These are phyloP conservation scores for Calidris pugnax DNA, from an alignment of 2,113 vertebrate species.

Conservation along the genomic window DNA sequence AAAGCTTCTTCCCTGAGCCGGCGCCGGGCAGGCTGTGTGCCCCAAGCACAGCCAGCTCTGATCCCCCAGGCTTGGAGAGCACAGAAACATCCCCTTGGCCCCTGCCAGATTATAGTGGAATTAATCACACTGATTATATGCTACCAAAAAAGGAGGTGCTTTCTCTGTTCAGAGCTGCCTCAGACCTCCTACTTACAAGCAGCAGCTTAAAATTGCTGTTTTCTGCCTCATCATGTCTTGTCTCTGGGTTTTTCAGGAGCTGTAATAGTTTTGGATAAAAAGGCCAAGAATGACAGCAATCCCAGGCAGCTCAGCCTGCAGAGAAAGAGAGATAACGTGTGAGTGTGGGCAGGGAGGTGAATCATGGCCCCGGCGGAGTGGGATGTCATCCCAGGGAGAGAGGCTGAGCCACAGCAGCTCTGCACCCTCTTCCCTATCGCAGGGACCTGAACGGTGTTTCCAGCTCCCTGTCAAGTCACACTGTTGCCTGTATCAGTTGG, in stretches of 20 bases:
- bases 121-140: slow-evolving; percentile 63
- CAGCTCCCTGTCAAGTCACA: neutral
- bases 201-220: slow-evolving; percentile 50
- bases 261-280: slow-evolving; percentile 27
- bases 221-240: slow-evolving; percentile 10
- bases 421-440: neutral
- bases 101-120: slow-evolving; percentile 56
- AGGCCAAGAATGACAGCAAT: slow-evolving; percentile 41
- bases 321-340: neutral
- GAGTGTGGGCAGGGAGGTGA: neutral
- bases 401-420: slow-evolving; percentile 10
- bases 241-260: slow-evolving; percentile 4
- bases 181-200: slow-evolving; percentile 10
- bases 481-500: neutral
- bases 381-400: neutral
- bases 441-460: neutral
- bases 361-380: neutral
- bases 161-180: slow-evolving; percentile 36
- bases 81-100: slow-evolving; percentile 26
- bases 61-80: slow-evolving; percentile 42
- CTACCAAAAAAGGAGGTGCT: slow-evolving; percentile 77
- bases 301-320: slow-evolving; percentile 10
- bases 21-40: neutral
- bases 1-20: neutral
- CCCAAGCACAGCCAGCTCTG: neutral